Evolutionary conservation across 92 coral and sea anemone species (phyloP).

Genomic region (Porites evermanni): DNA sequence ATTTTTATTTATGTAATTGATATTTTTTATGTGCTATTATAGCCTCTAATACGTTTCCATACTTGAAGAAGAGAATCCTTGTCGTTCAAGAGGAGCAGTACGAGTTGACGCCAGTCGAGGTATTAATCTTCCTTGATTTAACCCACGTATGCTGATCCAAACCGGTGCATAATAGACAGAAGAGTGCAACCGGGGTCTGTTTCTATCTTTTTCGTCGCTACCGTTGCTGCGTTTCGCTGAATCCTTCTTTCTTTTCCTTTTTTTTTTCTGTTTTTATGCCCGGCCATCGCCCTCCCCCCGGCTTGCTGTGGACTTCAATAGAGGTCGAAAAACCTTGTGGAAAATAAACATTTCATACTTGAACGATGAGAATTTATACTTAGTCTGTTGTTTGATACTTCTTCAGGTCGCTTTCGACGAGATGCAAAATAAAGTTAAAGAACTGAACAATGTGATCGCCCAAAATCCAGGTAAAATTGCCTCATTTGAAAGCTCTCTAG

Average conservation of each 20-base stretch:
- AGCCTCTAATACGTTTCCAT: conserved; percentile 98
- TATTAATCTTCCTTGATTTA: conserved; percentile 1
- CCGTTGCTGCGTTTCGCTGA: no score
- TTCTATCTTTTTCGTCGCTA: no score
- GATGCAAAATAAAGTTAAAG: conserved; percentile 97
- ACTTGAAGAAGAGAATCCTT: conserved; percentile 95
- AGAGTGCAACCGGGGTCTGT: no score
- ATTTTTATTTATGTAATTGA: background rate
- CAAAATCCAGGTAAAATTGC: conserved; percentile 60
- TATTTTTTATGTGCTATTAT: background rate
- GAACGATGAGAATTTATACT: background rate
- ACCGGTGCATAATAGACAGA: no score
- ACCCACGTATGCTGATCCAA: background rate
- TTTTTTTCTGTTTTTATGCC: no score
- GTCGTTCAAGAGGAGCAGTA: conserved; percentile 99
- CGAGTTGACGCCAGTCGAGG: conserved; percentile 98
- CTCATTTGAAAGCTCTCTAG: no score
- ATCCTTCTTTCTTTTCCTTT: no score
- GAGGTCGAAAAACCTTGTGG: no score
- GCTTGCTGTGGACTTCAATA: no score
- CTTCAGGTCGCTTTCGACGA: conserved; percentile 93
- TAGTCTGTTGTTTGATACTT: background rate
- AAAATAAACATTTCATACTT: no score
- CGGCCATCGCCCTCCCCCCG: no score
- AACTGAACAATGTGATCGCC: conserved; percentile 82